Base-by-base conservation (phyloP, 2,797 vertebrate species). In the Rhinophrynus dorsalis region DNA sequence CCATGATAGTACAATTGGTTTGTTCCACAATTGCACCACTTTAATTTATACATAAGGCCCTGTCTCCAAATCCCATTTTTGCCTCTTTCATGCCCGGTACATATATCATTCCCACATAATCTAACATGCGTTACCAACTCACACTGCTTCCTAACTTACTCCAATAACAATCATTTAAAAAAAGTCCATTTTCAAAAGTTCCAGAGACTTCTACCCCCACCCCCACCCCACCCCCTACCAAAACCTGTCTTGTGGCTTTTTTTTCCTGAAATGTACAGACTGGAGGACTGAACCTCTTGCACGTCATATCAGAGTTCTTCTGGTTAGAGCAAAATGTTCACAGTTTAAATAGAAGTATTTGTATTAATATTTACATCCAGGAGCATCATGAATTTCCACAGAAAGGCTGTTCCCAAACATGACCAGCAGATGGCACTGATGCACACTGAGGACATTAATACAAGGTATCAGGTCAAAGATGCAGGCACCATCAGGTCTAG, bases 161-260 rank as follows among this genome's bases (percentile, higher is more conserved):
- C 50, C 13, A 13, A 33, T 35, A 56, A 56, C 59, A 64, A 64
- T 64, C 56, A 64, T 56, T 71, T 57, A 71, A 71, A 71, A 71
- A 71, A 63, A 20, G 40, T 50, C 68, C 60, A 64, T 38, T n/a
- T n/a, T 48, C 51, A 71, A 71, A 62, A 71, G 18, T 45, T 69
- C 30, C 50, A 38, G n/a, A 71, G 64, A 63, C 57, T 52, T 69
- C 37, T 9, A 9, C 9, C 9, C 9, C 9, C 9, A 4, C 29
- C 4, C 9, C 29, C 29, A 4, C 29, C n/a, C 3, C 32, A 35
- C 44, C 21, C 33, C 42, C 40, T 15, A 23, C 51, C 59, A 38
- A 64, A n/a, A 63, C 57, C 54, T 58, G 42, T 68, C 51, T 70
- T 70, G 68, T 70, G 68, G 68, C 68, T 70, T 62, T 70, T 68